Evolutionary conservation across 2,888 invertebrate genomes (phyloP), one percentile per base, ranked within the genome.

Genomic region (Scaptodrosophila latifasciaeformis): DNA sequence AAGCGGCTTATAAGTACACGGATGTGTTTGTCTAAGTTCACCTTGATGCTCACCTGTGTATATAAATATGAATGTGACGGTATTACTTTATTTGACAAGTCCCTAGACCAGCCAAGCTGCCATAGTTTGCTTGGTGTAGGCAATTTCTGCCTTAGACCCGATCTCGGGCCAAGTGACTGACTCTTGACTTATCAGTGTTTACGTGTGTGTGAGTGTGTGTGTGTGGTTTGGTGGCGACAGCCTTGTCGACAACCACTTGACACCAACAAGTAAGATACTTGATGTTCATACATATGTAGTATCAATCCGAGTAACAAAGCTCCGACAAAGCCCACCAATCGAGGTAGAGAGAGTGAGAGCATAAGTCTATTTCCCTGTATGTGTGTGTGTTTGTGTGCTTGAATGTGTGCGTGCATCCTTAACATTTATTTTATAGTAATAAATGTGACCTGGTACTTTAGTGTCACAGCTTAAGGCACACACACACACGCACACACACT

Each of bases 201-300:
- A 17, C 17, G 21, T 48, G 37, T 29, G 18, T 35, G n/a, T 24
- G 24, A 24, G 4, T 31, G 10, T 42, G n/a, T 1, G 17, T 3
- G 2, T 42, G 21, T 42, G 24, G 9, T 57, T 70, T 56, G 39
- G 51, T 55, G 52, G 43, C 46, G 59, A 58, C 49, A 68, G 54
- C 27, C 62, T 52, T 68, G 70, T 58, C 78, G 77, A 68, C 72
- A 68, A 57, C 57, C 58, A 65, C 75, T 74, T 74, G 72, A 74
- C 77, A 66, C 68, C 66, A 62, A 54, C 70, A 74, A 74, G 56
- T 65, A 55, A 59, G 64, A 68, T 61, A 64, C 74, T 66, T 65
- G 58, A 59, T 64, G 64, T 55, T 65, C 49, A 49, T 65, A 67
- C 58, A 58, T 35, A 62, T 50, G 52, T 62, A 55, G 39, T 49